Conservation (phyloP, 2,797 vertebrate genomes). For the Falco naumanni region DNA sequence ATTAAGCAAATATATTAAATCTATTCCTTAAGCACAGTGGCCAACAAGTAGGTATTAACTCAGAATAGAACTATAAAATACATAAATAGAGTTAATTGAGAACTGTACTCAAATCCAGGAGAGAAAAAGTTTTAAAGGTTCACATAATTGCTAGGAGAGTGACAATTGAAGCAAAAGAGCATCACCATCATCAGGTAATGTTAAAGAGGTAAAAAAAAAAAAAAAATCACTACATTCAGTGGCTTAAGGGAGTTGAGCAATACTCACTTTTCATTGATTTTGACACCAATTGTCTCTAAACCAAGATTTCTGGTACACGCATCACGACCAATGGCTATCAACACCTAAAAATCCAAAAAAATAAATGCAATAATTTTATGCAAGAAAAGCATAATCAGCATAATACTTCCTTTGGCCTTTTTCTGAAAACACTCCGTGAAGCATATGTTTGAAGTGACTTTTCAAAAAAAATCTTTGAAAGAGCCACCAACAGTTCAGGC, state of each 20-base stretch:
- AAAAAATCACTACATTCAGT: neutral
- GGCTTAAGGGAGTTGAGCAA: neutral
- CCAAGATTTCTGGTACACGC: constrained; percentile 93
- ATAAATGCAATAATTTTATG: neutral
- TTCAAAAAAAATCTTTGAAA: neutral
- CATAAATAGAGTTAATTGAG: neutral
- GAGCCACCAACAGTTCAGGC: neutral
- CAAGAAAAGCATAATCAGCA: neutral
- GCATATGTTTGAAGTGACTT: neutral
- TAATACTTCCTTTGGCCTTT: neutral
- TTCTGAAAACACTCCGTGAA: neutral
- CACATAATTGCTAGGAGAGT: neutral
- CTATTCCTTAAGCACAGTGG: neutral
- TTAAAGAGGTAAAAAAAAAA: neutral
- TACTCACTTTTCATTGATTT: constrained; percentile 89
- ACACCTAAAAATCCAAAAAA: constrained; percentile 79
- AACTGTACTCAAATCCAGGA: neutral
- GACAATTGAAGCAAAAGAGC: neutral
- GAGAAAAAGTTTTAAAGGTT: neutral
- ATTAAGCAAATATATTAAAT: neutral
- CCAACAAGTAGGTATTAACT: neutral
- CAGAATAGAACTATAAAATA: neutral
- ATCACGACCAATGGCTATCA: constrained; percentile 92
- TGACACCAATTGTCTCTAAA: constrained; percentile 88
- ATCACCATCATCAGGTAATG: neutral